Conservation (phyloP, 2,888 invertebrate species). For the Hyppa rectilinea region DNA sequence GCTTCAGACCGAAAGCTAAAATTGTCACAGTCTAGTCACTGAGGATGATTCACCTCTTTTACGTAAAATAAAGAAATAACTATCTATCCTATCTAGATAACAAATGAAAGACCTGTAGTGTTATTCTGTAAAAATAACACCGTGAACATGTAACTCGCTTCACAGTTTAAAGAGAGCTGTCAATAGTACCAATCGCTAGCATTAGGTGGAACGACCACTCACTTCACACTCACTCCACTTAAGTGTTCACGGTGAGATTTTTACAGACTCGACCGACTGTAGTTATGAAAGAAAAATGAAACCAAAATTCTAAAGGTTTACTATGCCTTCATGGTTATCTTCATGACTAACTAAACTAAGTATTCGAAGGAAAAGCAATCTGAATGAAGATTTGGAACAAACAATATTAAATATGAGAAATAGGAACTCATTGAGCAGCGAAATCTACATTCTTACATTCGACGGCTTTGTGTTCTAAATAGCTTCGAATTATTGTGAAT, state of each 20-base stretch:
- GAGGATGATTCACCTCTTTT: slow-evolving; percentile 32
- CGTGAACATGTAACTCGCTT: too few relatives aligned
- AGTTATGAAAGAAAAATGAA: neutral
- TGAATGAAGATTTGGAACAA: neutral
- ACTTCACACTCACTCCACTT: too few relatives aligned
- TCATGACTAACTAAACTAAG: neutral
- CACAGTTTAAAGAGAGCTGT: too few relatives aligned
- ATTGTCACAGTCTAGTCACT: slow-evolving; percentile 25
- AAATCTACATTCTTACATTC: too few relatives aligned
- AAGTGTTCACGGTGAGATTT: neutral
- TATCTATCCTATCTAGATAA: neutral
- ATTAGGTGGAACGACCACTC: too few relatives aligned
- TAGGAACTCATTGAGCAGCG: neutral
- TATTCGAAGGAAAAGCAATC: neutral
- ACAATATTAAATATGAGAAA: neutral
- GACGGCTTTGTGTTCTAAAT: neutral
- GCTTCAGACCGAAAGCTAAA: slow-evolving; percentile 29
- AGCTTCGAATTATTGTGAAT: neutral
- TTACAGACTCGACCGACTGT: neutral
- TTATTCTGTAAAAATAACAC: neutral
- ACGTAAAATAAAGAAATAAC: slow-evolving; percentile 19
- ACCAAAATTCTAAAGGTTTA: neutral
- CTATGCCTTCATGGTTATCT: neutral
- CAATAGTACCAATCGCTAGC: too few relatives aligned
- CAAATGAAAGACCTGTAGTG: neutral